A percentile compares a stretch with the other conserved stretches of the same genome.
Conservation (phyloP, 2,888 invertebrate species). For the Morpho achilles region DNA sequence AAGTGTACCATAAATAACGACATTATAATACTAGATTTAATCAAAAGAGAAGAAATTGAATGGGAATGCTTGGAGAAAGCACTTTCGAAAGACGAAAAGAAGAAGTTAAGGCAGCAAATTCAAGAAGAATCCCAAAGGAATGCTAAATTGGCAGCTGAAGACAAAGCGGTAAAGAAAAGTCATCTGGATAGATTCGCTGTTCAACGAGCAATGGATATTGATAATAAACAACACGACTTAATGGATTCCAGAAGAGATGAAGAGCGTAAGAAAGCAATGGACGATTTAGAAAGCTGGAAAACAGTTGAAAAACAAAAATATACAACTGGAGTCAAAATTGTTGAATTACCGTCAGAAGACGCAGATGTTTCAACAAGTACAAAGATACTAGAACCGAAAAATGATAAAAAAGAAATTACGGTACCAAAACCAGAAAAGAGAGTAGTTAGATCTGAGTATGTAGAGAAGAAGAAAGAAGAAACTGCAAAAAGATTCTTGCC, state of each 20-base stretch:
- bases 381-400: not conserved
- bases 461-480: slow-evolving; percentile 56
- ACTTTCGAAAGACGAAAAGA: slow-evolving; percentile 77
- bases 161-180: slow-evolving; percentile 69
- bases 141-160: slow-evolving; percentile 75
- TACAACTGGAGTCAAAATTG: slow-evolving; percentile 39
- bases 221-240: slow-evolving; percentile 70
- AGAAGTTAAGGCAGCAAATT: slow-evolving; percentile 75
- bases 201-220: slow-evolving; percentile 70
- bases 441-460: slow-evolving; percentile 54
- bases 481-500: slow-evolving; percentile 67
- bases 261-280: slow-evolving; percentile 82
- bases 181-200: slow-evolving; percentile 77
- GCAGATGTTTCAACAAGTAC: slow-evolving; percentile 28
- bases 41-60: slow-evolving; percentile 74
- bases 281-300: slow-evolving; percentile 82
- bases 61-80: slow-evolving; percentile 81
- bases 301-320: slow-evolving; percentile 22
- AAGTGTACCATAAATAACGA: slow-evolving; percentile 82
- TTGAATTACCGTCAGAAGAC: slow-evolving; percentile 43
- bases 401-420: slow-evolving; percentile 24
- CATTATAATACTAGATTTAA: slow-evolving; percentile 82
- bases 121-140: slow-evolving; percentile 77
- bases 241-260: slow-evolving; percentile 82
- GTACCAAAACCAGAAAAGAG: slow-evolving; percentile 32